Conservation (phyloP, 2,888 invertebrate species). For the Drepanosiphum platanoidis region DNA sequence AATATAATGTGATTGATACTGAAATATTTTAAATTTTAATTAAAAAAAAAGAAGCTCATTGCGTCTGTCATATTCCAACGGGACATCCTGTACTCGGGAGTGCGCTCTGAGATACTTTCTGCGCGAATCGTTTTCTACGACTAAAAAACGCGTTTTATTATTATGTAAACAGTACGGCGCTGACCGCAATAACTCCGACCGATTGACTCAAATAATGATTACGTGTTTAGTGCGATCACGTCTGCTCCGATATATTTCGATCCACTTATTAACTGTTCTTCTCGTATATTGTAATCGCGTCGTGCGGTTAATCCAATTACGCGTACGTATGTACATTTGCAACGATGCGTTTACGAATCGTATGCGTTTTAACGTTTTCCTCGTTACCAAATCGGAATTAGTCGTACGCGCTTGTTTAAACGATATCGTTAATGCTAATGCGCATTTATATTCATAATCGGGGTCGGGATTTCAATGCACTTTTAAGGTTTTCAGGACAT, state of each 20-base stretch:
- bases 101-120: too few relatives aligned
- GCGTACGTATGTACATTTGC: too few relatives aligned
- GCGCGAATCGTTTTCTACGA: background rate
- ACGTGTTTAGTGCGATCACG: background rate
- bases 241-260: background rate
- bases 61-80: too few relatives aligned
- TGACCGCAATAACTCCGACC: conserved; percentile 11
- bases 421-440: too few relatives aligned
- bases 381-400: background rate
- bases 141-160: background rate
- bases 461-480: too few relatives aligned
- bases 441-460: too few relatives aligned
- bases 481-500: too few relatives aligned
- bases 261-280: conserved; percentile 7
- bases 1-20: too few relatives aligned
- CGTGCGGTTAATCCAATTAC: background rate
- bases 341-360: background rate
- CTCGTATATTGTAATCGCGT: background rate
- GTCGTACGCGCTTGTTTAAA: background rate
- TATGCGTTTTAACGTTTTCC: background rate
- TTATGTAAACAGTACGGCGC: conserved; percentile 18
- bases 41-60: too few relatives aligned
- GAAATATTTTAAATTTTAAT: too few relatives aligned
- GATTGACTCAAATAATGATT: conserved; percentile 8
- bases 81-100: too few relatives aligned